phyloP scores from a whole-genome alignment of 2,113 vertebrate genomes.

The Choloepus hoffmanni region DNA sequence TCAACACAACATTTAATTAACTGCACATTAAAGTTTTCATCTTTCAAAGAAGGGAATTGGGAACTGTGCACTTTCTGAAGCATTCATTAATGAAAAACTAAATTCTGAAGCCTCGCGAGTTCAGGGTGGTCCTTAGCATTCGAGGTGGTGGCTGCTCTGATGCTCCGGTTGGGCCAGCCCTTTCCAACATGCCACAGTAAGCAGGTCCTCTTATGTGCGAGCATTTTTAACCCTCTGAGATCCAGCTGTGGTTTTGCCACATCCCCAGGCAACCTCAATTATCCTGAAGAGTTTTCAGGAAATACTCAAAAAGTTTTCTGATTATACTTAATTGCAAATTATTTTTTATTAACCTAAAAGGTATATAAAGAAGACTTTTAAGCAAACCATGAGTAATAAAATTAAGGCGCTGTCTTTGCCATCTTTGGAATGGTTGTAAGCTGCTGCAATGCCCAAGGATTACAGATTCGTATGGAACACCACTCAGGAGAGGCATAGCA shows the following conservation, averaged over 20 bases:
- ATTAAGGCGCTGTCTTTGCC: not conserved
- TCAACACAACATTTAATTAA: slow-evolving; percentile 82
- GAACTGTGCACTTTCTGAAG: slow-evolving; percentile 59
- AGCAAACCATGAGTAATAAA: not conserved
- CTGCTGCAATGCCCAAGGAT: not conserved
- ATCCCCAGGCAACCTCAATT: not conserved
- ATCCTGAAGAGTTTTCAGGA: slow-evolving; percentile 17
- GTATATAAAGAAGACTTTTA: not conserved
- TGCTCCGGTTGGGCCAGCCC: not conserved
- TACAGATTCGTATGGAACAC: no score
- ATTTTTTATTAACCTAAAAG: not conserved
- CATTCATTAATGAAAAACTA: slow-evolving; percentile 71
- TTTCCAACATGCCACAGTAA: not conserved
- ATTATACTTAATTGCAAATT: not conserved
- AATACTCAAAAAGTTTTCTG: slow-evolving; percentile 6
- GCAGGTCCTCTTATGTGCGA: not conserved
- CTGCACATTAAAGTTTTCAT: slow-evolving; percentile 77
- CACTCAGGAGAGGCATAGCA: no score
- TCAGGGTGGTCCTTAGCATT: not conserved
- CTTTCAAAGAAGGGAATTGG: slow-evolving; percentile 76
- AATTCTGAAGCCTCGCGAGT: slow-evolving; percentile 2
- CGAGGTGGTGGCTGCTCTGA: not conserved
- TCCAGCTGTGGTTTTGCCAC: not conserved
- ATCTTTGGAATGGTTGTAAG: not conserved
- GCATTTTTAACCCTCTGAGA: not conserved